Evolutionary conservation across 2,797 vertebrate genomes (phyloP), one percentile per base, ranked within the genome.

Genomic region (Falco concolor): DNA sequence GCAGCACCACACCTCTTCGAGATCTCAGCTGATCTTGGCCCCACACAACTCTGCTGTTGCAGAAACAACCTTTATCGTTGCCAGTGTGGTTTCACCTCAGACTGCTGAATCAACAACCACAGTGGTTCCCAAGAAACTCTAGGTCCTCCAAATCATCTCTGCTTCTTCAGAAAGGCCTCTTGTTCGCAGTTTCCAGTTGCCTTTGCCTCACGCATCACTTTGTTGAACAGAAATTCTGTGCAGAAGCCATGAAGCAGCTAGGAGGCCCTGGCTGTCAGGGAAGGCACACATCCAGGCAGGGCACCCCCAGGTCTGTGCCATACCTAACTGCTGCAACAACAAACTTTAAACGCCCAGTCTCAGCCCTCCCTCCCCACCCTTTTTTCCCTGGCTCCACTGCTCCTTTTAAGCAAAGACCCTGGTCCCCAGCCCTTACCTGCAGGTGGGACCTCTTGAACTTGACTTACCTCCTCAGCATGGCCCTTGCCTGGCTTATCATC

Each of bases 171-270:
- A 60, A 54, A 38, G 6, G 9, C 8, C 40, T 30, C 23, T 10
- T 9, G 4, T 15, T 16, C 50, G 47, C 54, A 38, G 17, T 12
- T 36, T 60, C 34, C 10, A 3, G 18, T 4, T 18, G 5, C 28
- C 25, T 82, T 17, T 40, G 6, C 49, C 34, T 38, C 18, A 0
- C 0, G 8, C 20, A 38, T 38, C 36, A 4, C 21, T 23, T 8
- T 9, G 13, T 24, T 19, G 54, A 70, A 4, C 14, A 64, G 59
- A n/a, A 53, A 57, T 12, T 11, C 32, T 4, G 10, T 4, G 19
- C 27, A 9, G 60, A 34, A 63, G 50, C 36, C 59, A 5, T 4
- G 0, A 13, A 44, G 65, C 19, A 67, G 65, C 20, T 4, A 8
- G 34, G 56, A 75, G 70, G 10, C 21, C 59, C 40, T 6, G 44